Evolutionary conservation across 2,113 vertebrate genomes (phyloP).

Genomic region (Varanus salvator): DNA sequence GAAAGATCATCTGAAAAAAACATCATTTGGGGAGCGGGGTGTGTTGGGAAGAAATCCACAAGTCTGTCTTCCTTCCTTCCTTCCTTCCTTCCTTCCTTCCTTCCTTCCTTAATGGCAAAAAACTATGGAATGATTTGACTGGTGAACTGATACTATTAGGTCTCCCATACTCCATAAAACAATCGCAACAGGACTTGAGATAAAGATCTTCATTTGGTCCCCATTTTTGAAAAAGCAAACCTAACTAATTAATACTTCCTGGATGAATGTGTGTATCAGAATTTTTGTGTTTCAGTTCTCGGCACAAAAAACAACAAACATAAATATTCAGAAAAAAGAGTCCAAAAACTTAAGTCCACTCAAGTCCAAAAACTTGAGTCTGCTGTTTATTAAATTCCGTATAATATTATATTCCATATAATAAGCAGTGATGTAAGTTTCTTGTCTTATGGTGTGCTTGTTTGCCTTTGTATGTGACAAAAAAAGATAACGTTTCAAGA

Average conservation of each 20-base stretch:
- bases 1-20: slow-evolving; percentile 66
- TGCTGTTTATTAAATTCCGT: too few relatives aligned
- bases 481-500: too few relatives aligned
- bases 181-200: not conserved
- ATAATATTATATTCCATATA: too few relatives aligned
- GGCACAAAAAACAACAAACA: not conserved
- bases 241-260: not conserved
- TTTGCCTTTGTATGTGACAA: too few relatives aligned
- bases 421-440: too few relatives aligned
- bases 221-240: not conserved
- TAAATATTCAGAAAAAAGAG: not conserved
- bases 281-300: not conserved
- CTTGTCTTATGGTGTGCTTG: too few relatives aligned
- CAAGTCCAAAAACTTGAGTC: too few relatives aligned
- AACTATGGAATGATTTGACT: not conserved
- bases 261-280: not conserved
- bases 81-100: slow-evolving; percentile 14
- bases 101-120: too few relatives aligned
- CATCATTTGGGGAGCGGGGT: slow-evolving; percentile 60
- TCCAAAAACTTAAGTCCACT: too few relatives aligned
- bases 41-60: slow-evolving; percentile 34
- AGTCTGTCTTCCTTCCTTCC: slow-evolving; percentile 33
- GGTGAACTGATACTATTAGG: not conserved
- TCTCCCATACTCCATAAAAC: not conserved
- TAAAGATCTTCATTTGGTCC: too few relatives aligned